Evolutionary conservation across 1,140 invertebrate genomes (phyloP).

Genomic region (Panonychus citri): DNA sequence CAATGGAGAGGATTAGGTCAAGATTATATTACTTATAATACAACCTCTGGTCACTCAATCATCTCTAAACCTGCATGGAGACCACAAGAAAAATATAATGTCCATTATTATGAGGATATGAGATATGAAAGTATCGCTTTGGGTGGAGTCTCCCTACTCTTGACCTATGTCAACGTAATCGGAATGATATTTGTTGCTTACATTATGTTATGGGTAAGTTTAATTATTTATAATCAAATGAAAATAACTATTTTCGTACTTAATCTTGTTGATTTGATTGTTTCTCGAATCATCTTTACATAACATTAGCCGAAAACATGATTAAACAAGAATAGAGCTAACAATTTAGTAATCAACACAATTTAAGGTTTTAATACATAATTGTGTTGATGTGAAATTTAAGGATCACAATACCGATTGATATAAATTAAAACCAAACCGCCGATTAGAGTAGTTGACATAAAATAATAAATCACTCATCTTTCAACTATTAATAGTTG

Average conservation of each 20-base stretch:
- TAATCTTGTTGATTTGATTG: not conserved
- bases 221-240: too few relatives aligned
- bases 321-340: too few relatives aligned
- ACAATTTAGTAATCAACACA: too few relatives aligned
- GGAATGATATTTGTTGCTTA: conserved; percentile 59
- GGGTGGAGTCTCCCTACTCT: conserved; percentile 46
- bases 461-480: too few relatives aligned
- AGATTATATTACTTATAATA: not conserved
- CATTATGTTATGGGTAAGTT: conserved; percentile 34
- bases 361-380: too few relatives aligned
- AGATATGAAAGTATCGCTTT: conserved; percentile 48
- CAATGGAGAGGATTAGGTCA: conserved; percentile 1
- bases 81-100: conserved; percentile 19
- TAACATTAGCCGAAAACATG: too few relatives aligned
- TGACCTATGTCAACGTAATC: conserved; percentile 56
- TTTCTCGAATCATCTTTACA: too few relatives aligned
- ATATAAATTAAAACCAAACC: too few relatives aligned
- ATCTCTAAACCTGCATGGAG: conserved; percentile 2
- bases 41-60: not conserved
- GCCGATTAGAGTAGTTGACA: too few relatives aligned
- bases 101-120: conserved; percentile 41
- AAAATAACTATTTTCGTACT: not conserved
- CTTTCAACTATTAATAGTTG: too few relatives aligned
- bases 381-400: too few relatives aligned
- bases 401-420: too few relatives aligned